A percentile compares a stretch with the other conserved stretches of the same genome.
Conservation (phyloP, 2,888 invertebrate genomes). For the Rhynchonema sp. region DNA sequence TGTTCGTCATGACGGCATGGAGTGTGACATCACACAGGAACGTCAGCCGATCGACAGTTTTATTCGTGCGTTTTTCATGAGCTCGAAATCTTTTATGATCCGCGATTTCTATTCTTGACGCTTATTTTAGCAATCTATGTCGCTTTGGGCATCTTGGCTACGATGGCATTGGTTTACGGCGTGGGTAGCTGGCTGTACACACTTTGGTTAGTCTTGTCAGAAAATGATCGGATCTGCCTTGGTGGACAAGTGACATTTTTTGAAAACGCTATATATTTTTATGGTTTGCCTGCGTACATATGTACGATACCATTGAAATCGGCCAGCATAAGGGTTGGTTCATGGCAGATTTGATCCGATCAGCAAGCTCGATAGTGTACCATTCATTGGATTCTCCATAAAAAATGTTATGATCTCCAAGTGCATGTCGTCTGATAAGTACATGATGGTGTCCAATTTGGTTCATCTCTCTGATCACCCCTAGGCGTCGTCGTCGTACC, state of each 20-base stretch:
- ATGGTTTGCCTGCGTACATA: too few species aligned
- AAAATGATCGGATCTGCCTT: too few species aligned
- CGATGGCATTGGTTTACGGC: background rate
- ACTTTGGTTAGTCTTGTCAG: background rate
- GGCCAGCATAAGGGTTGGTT: too few species aligned
- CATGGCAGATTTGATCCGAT: too few species aligned
- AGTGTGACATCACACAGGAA: background rate
- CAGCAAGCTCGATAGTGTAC: too few species aligned
- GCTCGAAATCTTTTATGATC: background rate
- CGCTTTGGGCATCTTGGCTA: background rate
- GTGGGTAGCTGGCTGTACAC: background rate
- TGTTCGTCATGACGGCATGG: background rate
- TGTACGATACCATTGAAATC: too few species aligned
- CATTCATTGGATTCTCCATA: too few species aligned
- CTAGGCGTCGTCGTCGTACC: background rate
- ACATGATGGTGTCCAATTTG: background rate
- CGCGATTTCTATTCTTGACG: background rate
- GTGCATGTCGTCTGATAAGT: too few species aligned
- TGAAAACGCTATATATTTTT: too few species aligned
- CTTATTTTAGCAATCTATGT: background rate
- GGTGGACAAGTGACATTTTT: too few species aligned
- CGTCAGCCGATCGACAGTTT: background rate
- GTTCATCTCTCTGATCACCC: background rate
- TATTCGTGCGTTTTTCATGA: background rate
- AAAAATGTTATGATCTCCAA: too few species aligned